Conservation (phyloP, 2,113 vertebrate genomes). For the Leptosomus discolor region DNA sequence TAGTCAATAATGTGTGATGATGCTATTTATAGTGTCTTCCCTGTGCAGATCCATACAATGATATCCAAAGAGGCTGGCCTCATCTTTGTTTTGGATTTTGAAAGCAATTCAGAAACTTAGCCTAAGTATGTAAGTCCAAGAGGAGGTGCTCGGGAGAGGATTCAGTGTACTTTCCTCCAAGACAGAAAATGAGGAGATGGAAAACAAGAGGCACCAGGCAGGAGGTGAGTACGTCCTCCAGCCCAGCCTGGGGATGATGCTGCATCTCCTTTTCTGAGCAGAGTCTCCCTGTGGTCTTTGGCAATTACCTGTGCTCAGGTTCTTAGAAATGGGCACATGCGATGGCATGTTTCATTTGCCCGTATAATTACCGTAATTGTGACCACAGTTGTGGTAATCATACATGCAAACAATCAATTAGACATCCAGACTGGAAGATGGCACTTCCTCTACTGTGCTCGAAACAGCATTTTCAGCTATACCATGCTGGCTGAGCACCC, state of each 20-base stretch:
- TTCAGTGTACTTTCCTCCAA: neutral
- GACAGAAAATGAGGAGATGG: neutral
- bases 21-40: neutral
- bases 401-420: neutral
- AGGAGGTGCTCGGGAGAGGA: neutral
- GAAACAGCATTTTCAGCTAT: neutral
- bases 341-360: neutral
- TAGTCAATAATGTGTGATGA: neutral
- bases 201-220: neutral
- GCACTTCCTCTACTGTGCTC: neutral
- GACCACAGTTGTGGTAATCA: neutral
- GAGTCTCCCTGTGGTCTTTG: neutral
- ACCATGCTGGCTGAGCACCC: neutral
- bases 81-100: neutral
- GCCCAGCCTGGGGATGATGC: fast-evolving
- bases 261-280: neutral
- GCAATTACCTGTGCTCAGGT: neutral
- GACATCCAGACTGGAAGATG: neutral
- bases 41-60: neutral
- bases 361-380: neutral
- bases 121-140: neutral
- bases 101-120: neutral
- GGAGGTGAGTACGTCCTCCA: neutral
- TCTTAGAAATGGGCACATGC: neutral
- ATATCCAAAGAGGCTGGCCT: neutral